Base-by-base conservation (phyloP, 1,140 invertebrate species). In the Nebria ingens region DNA sequence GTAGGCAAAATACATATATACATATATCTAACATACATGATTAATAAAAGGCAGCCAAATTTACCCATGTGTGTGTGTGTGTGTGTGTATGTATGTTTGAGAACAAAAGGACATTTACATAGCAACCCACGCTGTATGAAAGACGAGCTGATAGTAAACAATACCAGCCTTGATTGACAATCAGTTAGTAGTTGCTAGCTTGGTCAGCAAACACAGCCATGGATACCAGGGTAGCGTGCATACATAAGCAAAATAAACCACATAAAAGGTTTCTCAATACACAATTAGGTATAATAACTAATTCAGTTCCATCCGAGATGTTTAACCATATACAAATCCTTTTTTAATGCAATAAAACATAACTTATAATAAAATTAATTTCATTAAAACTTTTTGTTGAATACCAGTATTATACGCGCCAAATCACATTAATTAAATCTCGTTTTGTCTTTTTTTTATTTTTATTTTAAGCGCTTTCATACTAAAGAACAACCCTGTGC, bases 161-260 rank as follows among this genome's bases (percentile, higher is more conserved):
- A 45, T 45, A 45, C 9, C 40, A 17, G 40, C 40, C 3, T 17
- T 45, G 40, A 45, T 45, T 45, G 40, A 11, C 40, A 45, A 45
- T 45, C 40, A 45, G 15, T 17, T 45, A 17, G 25, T 29, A 29
- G 25, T 29, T 29, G 25, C 25, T 29, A 4, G 40, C 9, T 45
- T 45, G 40, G 40, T 45, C 40, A 45, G 40, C 17, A 17, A 4
- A 12, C 40, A 45, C 40, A 12, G 15, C 40, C 9, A 4, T 45
- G 40, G 3, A 45, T 45, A 11, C 40, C n/a, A n/a, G n/a, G n/a
- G 17, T 45, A 45, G 9, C 17, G 25, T 29, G 13, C 25, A 29
- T 29, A 29, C 25, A 6, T 29, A 29, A 6, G 25, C 4, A 29
- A 29, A 4, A 6, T 29, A 4, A 4, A n/a, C n/a, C n/a, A n/a